Percentiles rank a stretch among this genome's conserved stretches.
Evolutionary conservation across 2,113 vertebrate genomes (phyloP).

Genomic region (Amazona guildingii): DNA sequence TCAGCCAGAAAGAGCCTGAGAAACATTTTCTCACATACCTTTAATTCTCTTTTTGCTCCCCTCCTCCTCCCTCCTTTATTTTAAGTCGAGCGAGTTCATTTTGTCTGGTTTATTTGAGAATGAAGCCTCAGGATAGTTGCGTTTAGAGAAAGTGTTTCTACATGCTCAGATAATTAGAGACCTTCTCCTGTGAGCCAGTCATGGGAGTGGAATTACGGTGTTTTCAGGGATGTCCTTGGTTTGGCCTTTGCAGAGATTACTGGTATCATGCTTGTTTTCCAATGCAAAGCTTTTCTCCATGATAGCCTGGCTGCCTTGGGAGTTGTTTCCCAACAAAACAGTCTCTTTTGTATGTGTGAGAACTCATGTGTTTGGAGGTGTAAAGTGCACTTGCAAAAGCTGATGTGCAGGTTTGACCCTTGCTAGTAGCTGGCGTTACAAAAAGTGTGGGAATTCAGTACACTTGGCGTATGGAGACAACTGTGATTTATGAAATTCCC

Average conservation of each 20-base stretch:
- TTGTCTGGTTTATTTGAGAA: not conserved
- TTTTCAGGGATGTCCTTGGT: not conserved
- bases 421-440: not conserved
- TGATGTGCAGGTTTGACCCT: not conserved
- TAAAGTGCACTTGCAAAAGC: not conserved
- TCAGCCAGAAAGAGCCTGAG: constrained; percentile 79
- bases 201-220: not conserved
- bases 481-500: not conserved
- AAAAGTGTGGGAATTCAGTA: not conserved
- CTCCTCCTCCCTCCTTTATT: not conserved
- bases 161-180: constrained; percentile 51
- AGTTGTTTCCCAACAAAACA: not conserved
- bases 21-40: constrained; percentile 75
- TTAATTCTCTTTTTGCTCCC: not conserved
- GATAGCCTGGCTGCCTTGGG: not conserved
- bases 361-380: not conserved
- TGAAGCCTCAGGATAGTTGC: constrained; percentile 33
- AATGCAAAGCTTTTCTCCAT: not conserved
- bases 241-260: not conserved
- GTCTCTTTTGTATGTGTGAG: not conserved
- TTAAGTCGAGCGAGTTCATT: constrained; percentile 48
- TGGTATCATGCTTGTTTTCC: not conserved
- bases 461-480: not conserved
- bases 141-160: constrained; percentile 46
- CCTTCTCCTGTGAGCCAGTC: constrained; percentile 1